Conservation (phyloP, 2,888 invertebrate genomes). For the Melanostoma mellinum region DNA sequence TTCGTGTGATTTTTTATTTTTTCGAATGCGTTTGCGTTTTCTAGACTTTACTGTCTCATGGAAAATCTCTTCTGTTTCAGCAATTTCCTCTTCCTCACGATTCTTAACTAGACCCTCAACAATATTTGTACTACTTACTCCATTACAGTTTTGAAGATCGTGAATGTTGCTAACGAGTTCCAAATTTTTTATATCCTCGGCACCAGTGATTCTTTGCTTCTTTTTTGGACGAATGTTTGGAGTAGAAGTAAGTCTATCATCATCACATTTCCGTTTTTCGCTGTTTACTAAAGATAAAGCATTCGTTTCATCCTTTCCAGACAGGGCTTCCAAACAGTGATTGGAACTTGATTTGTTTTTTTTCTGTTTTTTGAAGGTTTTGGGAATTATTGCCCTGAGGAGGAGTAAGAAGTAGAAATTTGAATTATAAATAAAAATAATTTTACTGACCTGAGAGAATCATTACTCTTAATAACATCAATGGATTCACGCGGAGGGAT, state of each 20-base stretch:
- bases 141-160: conserved; percentile 1
- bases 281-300: not conserved
- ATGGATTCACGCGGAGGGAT: conserved; percentile 75
- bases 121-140: conserved; percentile 18
- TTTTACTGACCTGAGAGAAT: conserved; percentile 72
- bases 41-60: conserved; percentile 35
- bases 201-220: not conserved
- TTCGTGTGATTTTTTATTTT: conserved; percentile 11
- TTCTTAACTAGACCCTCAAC: not conserved
- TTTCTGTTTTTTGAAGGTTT: not conserved
- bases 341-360: conserved; percentile 5
- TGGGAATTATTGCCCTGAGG: conserved; percentile 39
- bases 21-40: conserved; percentile 42
- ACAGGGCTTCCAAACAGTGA: too few species aligned
- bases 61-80: not conserved
- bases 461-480: conserved; percentile 65
- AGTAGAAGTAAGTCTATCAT: conserved; percentile 32
- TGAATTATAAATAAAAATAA: not conserved
- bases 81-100: not conserved
- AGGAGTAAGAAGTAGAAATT: not conserved
- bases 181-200: not conserved
- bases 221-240: conserved; percentile 32
- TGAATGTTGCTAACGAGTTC: conserved; percentile 1
- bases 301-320: not conserved
- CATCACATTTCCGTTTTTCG: conserved; percentile 30